Conservation (phyloP, 2,888 invertebrate genomes). For the Aleiodes alternator region DNA sequence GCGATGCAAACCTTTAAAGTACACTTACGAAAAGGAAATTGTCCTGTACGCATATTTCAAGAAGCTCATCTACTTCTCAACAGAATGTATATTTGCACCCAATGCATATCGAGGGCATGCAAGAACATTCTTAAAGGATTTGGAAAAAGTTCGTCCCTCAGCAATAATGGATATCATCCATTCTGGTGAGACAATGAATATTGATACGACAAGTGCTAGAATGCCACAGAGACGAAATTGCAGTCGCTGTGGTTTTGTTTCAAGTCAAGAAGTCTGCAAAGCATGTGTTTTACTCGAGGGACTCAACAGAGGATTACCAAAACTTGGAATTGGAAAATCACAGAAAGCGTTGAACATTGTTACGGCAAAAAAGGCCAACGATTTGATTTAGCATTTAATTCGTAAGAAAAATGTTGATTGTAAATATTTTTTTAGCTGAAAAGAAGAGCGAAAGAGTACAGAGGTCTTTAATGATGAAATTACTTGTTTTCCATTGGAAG, state of each 20-base stretch:
- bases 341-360: constrained; percentile 80
- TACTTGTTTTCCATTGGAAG: background rate
- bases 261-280: constrained; percentile 96
- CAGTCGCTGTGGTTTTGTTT: constrained; percentile 90
- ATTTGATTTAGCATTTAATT: background rate
- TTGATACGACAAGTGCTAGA: constrained; percentile 86
- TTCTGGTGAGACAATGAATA: constrained; percentile 90
- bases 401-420: constrained; percentile 5
- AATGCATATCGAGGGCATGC: constrained; percentile 98
- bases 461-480: background rate
- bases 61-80: constrained; percentile 97
- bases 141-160: constrained; percentile 94
- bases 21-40: constrained; percentile 99
- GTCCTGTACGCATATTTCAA: constrained; percentile 99
- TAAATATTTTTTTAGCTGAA: constrained; percentile 38
- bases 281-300: constrained; percentile 97
- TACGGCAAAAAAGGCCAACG: constrained; percentile 43
- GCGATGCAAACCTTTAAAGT: constrained; percentile 96
- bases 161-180: constrained; percentile 95
- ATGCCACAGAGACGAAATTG: constrained; percentile 90
- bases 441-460: background rate
- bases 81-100: constrained; percentile 98
- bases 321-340: constrained; percentile 92
- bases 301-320: constrained; percentile 93
- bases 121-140: constrained; percentile 92